Percentiles rank a stretch among this genome's conserved stretches.
phyloP scores from a whole-genome alignment of 2,113 vertebrate species.

The Sander vitreus region DNA sequence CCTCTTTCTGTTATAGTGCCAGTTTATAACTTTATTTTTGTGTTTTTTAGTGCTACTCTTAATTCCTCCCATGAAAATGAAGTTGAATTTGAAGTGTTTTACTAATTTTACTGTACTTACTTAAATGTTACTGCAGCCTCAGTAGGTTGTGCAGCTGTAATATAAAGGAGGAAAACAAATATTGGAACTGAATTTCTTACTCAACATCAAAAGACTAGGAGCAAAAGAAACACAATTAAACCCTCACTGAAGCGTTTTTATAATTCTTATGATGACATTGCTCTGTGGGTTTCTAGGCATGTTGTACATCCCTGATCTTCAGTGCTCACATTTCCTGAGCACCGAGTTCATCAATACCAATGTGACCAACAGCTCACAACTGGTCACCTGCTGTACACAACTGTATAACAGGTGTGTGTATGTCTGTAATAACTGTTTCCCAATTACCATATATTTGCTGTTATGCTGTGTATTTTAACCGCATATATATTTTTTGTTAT shows the following conservation, averaged over 20 bases:
- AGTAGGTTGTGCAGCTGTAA: no score
- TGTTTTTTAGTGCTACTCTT: no score
- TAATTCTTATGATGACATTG: neutral
- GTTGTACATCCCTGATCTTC: constrained; percentile 78
- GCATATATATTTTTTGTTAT: neutral
- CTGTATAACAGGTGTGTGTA: constrained; percentile 83
- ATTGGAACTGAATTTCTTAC: no score
- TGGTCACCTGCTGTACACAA: constrained; percentile 85
- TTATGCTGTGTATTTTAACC: neutral
- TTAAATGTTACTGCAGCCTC: no score
- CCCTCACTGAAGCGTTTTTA: neutral
- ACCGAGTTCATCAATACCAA: constrained; percentile 64
- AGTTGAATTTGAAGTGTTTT: no score
- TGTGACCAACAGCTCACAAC: constrained; percentile 69
- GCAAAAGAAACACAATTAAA: no score
- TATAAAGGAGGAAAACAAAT: no score
- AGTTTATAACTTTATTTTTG: neutral
- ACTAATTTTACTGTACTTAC: no score
- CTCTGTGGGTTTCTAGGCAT: constrained; percentile 80
- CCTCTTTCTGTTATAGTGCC: neutral
- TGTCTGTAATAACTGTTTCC: neutral
- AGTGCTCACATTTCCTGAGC: constrained; percentile 80
- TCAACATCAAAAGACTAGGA: no score
- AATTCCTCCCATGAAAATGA: neutral
- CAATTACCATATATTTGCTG: neutral